phyloP scores from a whole-genome alignment of 2,113 vertebrate species.

The Dasyprocta punctata region DNA sequence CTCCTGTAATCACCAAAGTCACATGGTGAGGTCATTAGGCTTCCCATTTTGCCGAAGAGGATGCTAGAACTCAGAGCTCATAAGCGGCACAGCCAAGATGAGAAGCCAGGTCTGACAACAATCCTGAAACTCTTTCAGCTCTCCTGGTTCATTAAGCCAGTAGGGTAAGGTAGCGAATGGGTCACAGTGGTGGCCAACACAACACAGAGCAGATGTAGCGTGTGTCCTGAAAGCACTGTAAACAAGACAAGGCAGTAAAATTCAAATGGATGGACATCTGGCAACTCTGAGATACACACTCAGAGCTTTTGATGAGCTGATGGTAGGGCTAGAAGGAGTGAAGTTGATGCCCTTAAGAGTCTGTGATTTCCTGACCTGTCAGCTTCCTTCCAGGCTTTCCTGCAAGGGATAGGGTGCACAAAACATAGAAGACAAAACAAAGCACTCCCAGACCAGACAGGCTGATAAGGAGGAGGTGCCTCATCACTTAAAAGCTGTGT shows the following conservation, averaged over 20 bases:
- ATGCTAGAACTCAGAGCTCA: neutral
- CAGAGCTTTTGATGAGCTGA: neutral
- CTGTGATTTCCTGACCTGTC: conserved; percentile 57
- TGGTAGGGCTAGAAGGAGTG: neutral
- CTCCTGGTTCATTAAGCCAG: neutral
- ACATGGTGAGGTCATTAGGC: neutral
- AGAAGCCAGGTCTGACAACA: neutral
- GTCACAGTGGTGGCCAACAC: neutral
- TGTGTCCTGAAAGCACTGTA: neutral
- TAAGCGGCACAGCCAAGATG: neutral
- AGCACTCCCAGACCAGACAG: neutral
- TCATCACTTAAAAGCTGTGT: neutral
- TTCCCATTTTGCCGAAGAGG: neutral
- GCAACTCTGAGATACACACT: conserved; percentile 63
- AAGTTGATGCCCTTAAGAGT: neutral
- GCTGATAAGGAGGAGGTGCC: neutral
- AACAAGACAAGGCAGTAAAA: conserved; percentile 74
- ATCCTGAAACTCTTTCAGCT: neutral
- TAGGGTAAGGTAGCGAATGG: neutral
- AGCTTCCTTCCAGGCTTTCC: neutral
- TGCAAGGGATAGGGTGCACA: neutral
- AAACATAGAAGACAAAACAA: neutral
- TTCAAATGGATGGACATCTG: conserved; percentile 37
- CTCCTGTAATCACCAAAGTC: neutral
- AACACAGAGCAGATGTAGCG: neutral